Evolutionary conservation across 2,888 invertebrate genomes (phyloP).

Genomic region (Nephrotoma guestfalica): DNA sequence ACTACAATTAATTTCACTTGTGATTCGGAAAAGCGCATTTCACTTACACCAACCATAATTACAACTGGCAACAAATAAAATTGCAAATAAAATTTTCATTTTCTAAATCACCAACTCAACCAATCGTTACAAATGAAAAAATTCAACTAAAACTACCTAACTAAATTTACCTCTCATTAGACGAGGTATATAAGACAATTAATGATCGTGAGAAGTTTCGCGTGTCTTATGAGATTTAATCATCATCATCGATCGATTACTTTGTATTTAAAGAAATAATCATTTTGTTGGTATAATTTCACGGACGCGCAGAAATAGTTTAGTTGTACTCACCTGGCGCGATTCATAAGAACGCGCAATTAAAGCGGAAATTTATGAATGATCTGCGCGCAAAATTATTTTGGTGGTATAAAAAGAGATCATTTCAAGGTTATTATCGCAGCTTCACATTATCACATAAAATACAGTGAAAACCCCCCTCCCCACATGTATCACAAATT

Average conservation of each 20-base stretch:
- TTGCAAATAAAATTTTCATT: neutral
- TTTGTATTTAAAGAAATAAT: neutral
- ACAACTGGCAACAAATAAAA: neutral
- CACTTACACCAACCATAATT: neutral
- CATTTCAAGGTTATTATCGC: neutral
- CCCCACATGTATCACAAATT: neutral
- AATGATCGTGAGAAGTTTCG: neutral
- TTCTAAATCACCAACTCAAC: neutral
- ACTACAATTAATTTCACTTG: neutral
- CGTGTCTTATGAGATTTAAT: constrained; percentile 1
- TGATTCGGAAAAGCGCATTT: neutral
- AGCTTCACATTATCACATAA: neutral
- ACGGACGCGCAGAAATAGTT: neutral
- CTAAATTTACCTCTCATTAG: neutral
- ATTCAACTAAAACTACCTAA: neutral
- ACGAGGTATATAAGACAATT: neutral
- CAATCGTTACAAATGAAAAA: neutral
- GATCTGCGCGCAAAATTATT: neutral
- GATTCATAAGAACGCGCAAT: neutral
- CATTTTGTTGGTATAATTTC: neutral
- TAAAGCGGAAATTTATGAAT: neutral
- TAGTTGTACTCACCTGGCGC: neutral
- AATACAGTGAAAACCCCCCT: neutral
- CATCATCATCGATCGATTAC: neutral
- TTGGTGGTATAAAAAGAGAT: neutral